Evolutionary conservation across 2,888 invertebrate species (phyloP).

Genomic region (Ischnura elegans): DNA sequence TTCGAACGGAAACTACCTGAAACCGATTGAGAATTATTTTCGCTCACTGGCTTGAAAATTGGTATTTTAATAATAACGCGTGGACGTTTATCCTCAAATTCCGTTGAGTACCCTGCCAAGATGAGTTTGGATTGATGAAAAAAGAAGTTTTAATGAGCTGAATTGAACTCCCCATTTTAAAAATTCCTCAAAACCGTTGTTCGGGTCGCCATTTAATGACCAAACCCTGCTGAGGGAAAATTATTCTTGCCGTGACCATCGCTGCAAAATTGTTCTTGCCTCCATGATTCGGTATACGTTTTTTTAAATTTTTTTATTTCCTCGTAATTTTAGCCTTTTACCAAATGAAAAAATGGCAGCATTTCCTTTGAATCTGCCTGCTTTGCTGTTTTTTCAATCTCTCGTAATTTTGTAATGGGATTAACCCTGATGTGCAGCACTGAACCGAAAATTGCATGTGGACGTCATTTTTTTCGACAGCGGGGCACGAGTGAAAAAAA

Average conservation of each 20-base stretch:
- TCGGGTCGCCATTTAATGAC: background rate
- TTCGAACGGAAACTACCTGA: too few species aligned
- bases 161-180: background rate
- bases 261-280: background rate
- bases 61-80: too few species aligned
- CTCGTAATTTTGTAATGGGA: constrained; percentile 26
- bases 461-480: background rate
- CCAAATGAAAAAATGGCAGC: background rate
- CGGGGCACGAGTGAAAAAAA: background rate
- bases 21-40: too few species aligned
- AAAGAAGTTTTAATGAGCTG: background rate
- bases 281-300: background rate
- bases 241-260: background rate
- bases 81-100: too few species aligned
- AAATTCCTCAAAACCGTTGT: background rate
- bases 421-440: constrained; percentile 9
- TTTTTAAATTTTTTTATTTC: background rate
- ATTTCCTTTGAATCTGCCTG: background rate
- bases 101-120: too few species aligned
- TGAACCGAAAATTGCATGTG: constrained; percentile 9
- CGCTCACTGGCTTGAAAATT: too few species aligned
- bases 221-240: background rate
- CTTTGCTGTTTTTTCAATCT: constrained; percentile 15
- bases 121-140: background rate
- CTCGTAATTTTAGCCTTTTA: background rate